phyloP scores from a whole-genome alignment of 53 echinoderm and acorn worm species.

The Arbacia lixula region DNA sequence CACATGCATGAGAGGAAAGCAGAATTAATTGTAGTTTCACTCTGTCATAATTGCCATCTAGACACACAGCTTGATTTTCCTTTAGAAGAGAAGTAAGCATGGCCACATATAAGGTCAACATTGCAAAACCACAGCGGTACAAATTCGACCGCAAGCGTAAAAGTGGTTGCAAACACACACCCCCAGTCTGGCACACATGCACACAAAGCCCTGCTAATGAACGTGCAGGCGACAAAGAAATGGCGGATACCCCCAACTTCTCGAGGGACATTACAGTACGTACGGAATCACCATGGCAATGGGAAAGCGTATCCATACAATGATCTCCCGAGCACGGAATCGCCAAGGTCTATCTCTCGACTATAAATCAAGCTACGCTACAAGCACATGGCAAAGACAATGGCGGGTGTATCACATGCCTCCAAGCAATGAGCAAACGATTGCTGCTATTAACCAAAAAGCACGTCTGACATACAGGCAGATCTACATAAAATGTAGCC shows the following conservation, averaged over 20 bases:
- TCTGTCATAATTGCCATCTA: too few species aligned
- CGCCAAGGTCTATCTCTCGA: slow-evolving; percentile 20
- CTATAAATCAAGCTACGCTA: slow-evolving; percentile 28
- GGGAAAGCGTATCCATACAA: slow-evolving; percentile 30
- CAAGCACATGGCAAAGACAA: slow-evolving; percentile 41
- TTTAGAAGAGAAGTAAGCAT: background rate
- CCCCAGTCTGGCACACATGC: background rate
- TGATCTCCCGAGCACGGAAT: slow-evolving; percentile 33
- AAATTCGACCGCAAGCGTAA: too few species aligned
- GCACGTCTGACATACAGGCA: too few species aligned
- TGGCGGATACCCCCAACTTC: slow-evolving; percentile 9
- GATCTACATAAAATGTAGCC: too few species aligned
- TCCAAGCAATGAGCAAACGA: too few species aligned
- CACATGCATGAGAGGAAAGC: too few species aligned
- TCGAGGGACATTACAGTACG: slow-evolving; percentile 24
- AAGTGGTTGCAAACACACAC: background rate
- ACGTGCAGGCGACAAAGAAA: slow-evolving; percentile 40
- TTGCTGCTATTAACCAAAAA: too few species aligned
- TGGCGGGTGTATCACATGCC: too few species aligned
- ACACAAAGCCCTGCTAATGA: slow-evolving; percentile 16
- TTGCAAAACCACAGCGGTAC: background rate
- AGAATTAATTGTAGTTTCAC: too few species aligned
- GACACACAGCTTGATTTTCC: too few species aligned
- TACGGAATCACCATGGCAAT: slow-evolving; percentile 53
- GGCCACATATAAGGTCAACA: background rate